Conservation (phyloP, 2,888 invertebrate species). For the Dicycla oo region DNA sequence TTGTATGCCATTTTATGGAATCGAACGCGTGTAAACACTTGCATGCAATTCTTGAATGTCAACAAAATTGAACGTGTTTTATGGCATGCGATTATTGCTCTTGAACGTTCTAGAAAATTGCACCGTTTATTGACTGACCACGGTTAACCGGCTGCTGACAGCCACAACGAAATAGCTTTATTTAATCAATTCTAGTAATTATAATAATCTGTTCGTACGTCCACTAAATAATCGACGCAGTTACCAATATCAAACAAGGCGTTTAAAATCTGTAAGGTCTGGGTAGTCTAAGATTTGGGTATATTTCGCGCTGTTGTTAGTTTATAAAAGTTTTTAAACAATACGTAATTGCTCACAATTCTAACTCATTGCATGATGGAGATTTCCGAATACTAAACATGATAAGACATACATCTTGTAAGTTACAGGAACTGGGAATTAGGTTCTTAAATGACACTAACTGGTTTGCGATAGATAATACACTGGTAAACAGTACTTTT, state of each 20-base stretch:
- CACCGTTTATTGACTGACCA: constrained; percentile 75
- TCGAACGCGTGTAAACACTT: too few relatives aligned
- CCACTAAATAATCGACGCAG: background rate
- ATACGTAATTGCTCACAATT: background rate
- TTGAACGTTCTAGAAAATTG: too few relatives aligned
- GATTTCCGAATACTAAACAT: background rate
- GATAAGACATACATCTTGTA: background rate
- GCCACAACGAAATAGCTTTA: background rate
- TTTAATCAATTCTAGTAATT: constrained; percentile 10
- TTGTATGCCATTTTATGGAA: too few relatives aligned
- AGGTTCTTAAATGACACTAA: background rate
- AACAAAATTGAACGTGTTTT: too few relatives aligned
- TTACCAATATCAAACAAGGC: background rate
- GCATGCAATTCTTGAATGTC: too few relatives aligned
- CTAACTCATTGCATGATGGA: background rate
- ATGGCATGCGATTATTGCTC: too few relatives aligned
- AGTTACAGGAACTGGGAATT: background rate
- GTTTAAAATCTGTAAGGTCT: background rate
- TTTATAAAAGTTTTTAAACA: background rate
- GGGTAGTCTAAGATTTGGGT: too few relatives aligned
- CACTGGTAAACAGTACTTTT: too few relatives aligned
- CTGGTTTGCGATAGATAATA: background rate
- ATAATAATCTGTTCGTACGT: background rate
- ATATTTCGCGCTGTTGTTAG: background rate
- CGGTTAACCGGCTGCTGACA: constrained; percentile 41